These are phyloP conservation scores for Porites evermanni DNA, from an alignment of 92 coral and sea anemone species.

Conservation along the genomic window DNA sequence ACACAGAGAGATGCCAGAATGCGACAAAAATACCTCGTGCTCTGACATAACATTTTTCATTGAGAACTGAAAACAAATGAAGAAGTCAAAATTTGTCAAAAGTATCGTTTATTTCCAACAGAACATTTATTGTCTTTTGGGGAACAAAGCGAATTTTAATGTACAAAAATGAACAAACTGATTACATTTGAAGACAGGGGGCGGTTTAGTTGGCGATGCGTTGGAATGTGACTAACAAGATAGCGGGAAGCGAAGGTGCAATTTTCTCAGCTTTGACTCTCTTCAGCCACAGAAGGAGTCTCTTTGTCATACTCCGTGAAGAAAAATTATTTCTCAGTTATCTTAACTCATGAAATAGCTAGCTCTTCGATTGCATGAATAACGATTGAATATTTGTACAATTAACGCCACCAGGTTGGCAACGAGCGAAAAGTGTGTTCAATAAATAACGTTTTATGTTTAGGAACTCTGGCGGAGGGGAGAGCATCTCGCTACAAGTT, in stretches of 20 bases:
- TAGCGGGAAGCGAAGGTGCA: conserved; percentile 39
- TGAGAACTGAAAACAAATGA: conserved; percentile 5
- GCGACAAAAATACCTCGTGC: not conserved
- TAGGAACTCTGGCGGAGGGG: conserved; percentile 29
- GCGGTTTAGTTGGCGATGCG: not conserved
- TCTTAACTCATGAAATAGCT: not conserved
- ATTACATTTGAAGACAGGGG: not conserved
- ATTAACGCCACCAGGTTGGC: not conserved
- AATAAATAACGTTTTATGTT: conserved; percentile 36
- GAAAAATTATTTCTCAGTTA: not conserved
- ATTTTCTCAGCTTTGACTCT: conserved; percentile 29
- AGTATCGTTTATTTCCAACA: conserved; percentile 4
- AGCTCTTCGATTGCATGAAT: not conserved
- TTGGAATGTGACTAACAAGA: conserved; percentile 43
- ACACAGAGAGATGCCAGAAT: not conserved
- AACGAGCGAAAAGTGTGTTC: conserved; percentile 24
- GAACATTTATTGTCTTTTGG: not conserved
- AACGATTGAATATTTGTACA: conserved; percentile 28
- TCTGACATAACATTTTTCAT: not conserved
- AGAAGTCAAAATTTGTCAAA: not conserved
- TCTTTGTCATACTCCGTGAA: not conserved
- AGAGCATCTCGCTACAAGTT: conserved; percentile 27
- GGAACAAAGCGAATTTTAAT: not conserved
- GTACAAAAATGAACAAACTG: not conserved
- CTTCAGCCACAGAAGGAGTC: conserved; percentile 12